A percentile compares a stretch with the other conserved stretches of the same genome.
These are phyloP conservation scores for Ptychobarbus kaznakovi DNA, from an alignment of 2,797 vertebrate species.

Conservation along the genomic window DNA sequence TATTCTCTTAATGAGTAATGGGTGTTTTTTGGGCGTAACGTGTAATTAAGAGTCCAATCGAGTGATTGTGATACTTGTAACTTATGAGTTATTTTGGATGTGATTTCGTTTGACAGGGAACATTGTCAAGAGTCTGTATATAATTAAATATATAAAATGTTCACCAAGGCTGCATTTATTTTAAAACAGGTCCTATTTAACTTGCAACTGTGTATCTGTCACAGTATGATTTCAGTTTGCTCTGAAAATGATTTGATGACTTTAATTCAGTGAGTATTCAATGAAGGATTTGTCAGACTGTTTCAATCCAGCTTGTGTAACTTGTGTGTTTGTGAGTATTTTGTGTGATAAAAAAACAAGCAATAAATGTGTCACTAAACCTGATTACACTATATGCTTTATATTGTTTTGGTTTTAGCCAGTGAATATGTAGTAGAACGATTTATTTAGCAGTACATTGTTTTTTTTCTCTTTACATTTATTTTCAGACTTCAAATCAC, in stretches of 20 bases:
- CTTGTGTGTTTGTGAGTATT: not conserved
- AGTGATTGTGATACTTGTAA: no score
- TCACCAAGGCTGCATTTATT: not conserved
- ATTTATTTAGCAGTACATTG: not conserved
- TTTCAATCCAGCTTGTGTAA: not conserved
- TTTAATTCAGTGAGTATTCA: not conserved
- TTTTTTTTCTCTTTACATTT: not conserved
- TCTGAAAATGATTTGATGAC: not conserved
- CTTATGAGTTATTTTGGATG: no score
- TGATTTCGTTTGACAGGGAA: no score
- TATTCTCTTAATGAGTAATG: no score
- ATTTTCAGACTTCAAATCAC: not conserved
- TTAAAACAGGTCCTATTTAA: not conserved
- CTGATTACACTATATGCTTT: not conserved
- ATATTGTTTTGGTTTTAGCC: not conserved
- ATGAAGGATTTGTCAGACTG: not conserved
- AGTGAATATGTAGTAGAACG: not conserved
- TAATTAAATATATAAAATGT: no score
- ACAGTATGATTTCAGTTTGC: not conserved
- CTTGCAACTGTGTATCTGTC: not conserved
- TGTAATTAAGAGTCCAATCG: no score
- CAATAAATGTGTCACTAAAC: not conserved
- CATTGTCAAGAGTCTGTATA: no score
- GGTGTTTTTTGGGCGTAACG: no score
- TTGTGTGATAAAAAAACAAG: not conserved